Conservation (phyloP, 2,888 invertebrate species). For the Oegoconia quadripuncta region DNA sequence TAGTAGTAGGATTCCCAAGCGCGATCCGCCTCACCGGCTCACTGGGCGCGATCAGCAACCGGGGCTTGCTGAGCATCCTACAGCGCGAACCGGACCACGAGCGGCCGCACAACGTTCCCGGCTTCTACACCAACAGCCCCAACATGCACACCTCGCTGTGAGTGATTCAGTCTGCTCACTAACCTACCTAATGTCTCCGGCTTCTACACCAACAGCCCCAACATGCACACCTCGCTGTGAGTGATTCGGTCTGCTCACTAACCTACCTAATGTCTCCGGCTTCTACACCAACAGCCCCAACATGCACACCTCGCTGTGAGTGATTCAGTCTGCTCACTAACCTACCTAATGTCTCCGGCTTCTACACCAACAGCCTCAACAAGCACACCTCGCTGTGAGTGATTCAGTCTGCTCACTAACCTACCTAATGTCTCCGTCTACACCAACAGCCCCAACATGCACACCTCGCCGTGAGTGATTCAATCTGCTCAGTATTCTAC, state of each 20-base stretch:
- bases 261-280: constrained; percentile 69
- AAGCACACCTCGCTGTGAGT: constrained; percentile 43
- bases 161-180: constrained; percentile 54
- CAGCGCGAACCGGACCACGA: constrained; percentile 60
- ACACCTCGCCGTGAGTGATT: constrained; percentile 45
- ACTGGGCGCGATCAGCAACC: constrained; percentile 66
- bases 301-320: constrained; percentile 41
- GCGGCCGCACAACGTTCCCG: constrained; percentile 68
- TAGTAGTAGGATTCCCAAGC: constrained; percentile 51
- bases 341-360: constrained; percentile 70
- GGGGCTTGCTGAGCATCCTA: constrained; percentile 49
- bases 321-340: too few relatives aligned
- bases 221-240: constrained; percentile 38
- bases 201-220: constrained; percentile 52
- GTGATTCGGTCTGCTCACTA: too few relatives aligned
- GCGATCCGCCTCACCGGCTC: constrained; percentile 68
- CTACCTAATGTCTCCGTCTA: constrained; percentile 72
- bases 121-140: constrained; percentile 55
- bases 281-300: constrained; percentile 52
- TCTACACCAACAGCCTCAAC: constrained; percentile 47
- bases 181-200: constrained; percentile 70
- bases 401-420: constrained; percentile 55
- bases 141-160: constrained; percentile 36
- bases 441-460: constrained; percentile 33
- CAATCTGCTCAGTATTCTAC: too few relatives aligned